A percentile compares a stretch with the other conserved stretches of the same genome.
Evolutionary conservation across 2,888 invertebrate genomes (phyloP).

Genomic region (Mythimna pallens): DNA sequence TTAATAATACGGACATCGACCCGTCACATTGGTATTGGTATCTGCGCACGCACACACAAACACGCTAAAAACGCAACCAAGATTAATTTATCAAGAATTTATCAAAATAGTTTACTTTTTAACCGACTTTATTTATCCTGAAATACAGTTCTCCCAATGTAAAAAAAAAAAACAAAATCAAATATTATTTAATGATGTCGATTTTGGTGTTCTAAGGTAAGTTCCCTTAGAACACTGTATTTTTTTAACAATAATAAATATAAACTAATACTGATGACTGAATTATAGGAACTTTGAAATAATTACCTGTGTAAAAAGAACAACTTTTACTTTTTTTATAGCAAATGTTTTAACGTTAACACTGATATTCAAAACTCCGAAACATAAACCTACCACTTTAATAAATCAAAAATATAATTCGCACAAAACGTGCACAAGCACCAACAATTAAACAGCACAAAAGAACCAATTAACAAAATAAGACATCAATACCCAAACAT

Average conservation of each 20-base stretch:
- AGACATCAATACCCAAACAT: constrained; percentile 33
- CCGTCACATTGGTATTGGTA: too few relatives aligned
- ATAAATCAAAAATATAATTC: neutral
- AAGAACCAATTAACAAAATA: constrained; percentile 10
- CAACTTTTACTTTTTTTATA: neutral
- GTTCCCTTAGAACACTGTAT: neutral
- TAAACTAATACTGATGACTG: neutral
- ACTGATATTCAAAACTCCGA: neutral
- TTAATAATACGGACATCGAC: too few relatives aligned
- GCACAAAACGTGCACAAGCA: neutral
- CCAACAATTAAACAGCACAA: constrained; percentile 2
- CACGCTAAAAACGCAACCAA: too few relatives aligned
- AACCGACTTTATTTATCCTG: too few relatives aligned
- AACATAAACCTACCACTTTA: neutral
- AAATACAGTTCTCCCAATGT: too few relatives aligned
- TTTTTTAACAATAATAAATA: neutral
- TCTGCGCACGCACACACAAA: too few relatives aligned
- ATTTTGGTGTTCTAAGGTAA: too few relatives aligned
- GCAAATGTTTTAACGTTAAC: neutral
- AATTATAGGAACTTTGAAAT: neutral
- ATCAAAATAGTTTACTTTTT: too few relatives aligned
- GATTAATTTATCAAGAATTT: too few relatives aligned
- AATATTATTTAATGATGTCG: too few relatives aligned
- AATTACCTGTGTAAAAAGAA: neutral
- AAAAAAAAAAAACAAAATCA: too few relatives aligned